These are phyloP conservation scores for Diabrotica virgifera DNA, from an alignment of 1,140 invertebrate genomes.

Conservation along the genomic window DNA sequence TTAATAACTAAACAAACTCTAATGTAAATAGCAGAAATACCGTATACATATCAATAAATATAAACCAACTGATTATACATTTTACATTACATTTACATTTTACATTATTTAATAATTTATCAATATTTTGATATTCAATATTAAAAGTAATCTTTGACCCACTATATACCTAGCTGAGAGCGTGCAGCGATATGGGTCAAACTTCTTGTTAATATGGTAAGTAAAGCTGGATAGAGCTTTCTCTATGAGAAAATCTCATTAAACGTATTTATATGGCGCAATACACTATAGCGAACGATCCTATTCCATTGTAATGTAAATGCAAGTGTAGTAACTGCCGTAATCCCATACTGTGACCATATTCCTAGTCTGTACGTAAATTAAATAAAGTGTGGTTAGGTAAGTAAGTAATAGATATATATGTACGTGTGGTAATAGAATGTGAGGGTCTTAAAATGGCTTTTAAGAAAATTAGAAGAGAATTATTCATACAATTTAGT, in stretches of 20 bases:
- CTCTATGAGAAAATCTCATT: not conserved
- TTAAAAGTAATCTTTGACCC: too few relatives aligned
- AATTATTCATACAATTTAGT: not conserved
- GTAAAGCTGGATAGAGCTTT: not conserved
- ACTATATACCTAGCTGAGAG: too few relatives aligned
- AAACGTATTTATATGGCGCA: not conserved
- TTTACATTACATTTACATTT: too few relatives aligned
- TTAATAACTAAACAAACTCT: too few relatives aligned
- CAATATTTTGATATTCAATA: too few relatives aligned
- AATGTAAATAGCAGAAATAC: too few relatives aligned
- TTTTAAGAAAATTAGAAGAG: conserved; percentile 3
- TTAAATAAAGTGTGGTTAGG: conserved; percentile 1
- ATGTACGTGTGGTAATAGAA: not conserved
- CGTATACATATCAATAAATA: too few relatives aligned
- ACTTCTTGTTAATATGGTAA: not conserved
- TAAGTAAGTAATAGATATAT: not conserved
- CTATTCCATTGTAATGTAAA: conserved; percentile 2
- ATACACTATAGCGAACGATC: not conserved
- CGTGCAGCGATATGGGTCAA: too few relatives aligned
- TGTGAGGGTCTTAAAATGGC: not conserved
- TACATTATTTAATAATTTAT: too few relatives aligned
- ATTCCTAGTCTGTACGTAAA: not conserved
- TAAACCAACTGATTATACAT: too few relatives aligned
- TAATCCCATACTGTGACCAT: conserved; percentile 2
- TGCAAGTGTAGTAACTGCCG: not conserved